Conservation (phyloP, 1,140 invertebrate genomes). For the Steinernema khuongi region DNA sequence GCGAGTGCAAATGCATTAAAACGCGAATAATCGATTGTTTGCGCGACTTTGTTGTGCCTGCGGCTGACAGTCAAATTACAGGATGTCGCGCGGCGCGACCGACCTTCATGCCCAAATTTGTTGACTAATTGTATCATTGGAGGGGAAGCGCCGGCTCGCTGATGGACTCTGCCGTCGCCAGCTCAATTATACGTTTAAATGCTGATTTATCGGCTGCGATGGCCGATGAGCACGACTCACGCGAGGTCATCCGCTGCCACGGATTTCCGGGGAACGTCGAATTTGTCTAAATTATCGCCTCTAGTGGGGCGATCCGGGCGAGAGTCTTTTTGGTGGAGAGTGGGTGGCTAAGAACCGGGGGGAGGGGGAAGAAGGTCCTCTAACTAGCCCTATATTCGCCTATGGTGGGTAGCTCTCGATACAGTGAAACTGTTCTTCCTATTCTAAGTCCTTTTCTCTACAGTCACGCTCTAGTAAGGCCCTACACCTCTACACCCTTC, state of each 20-base stretch:
- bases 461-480: no score
- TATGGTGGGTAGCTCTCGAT: no score
- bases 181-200: slow-evolving; percentile 15
- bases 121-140: slow-evolving; percentile 17
- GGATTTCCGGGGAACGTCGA: neutral
- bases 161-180: neutral
- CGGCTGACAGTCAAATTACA: slow-evolving; percentile 16
- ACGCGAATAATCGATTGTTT: neutral
- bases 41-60: neutral
- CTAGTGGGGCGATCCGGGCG: no score
- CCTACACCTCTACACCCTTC: no score
- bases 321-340: no score
- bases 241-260: neutral
- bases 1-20: slow-evolving; percentile 7
- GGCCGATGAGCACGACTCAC: neutral
- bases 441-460: no score
- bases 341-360: no score
- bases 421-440: no score
- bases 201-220: slow-evolving; percentile 14
- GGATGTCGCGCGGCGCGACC: slow-evolving; percentile 2
- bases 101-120: slow-evolving; percentile 16
- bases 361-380: no score
- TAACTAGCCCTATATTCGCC: no score
- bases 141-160: neutral
- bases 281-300: no score